phyloP scores from a whole-genome alignment of 2,113 vertebrate species.

The Zosterops japonicus region DNA sequence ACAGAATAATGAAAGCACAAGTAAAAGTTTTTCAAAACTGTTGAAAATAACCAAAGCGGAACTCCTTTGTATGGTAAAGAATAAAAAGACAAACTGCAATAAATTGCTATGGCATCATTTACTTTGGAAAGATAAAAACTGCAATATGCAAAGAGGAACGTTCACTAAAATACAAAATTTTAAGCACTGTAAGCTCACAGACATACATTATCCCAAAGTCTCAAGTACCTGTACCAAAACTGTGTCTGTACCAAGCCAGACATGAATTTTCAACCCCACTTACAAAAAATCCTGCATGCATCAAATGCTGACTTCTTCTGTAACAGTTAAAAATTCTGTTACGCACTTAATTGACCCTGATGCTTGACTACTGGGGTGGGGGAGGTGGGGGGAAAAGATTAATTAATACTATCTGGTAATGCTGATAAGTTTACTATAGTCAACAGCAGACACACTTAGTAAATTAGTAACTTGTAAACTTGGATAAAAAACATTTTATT shows the following conservation, averaged over 20 bases:
- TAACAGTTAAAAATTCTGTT: not conserved
- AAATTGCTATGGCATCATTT: not conserved
- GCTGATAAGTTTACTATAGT: not conserved
- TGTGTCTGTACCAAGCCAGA: not conserved
- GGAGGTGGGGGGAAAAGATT: not conserved
- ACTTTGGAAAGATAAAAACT: not conserved
- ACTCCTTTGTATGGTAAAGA: conserved; percentile 20
- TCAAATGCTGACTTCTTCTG: not conserved
- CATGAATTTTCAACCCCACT: not conserved
- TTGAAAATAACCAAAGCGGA: conserved; percentile 26
- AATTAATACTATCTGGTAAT: not conserved
- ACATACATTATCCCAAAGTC: not conserved
- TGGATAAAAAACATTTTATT: not conserved
- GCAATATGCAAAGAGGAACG: not conserved
- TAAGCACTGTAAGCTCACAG: not conserved
- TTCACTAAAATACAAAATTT: not conserved
- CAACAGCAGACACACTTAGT: not conserved
- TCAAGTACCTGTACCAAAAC: not conserved
- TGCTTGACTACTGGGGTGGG: not conserved
- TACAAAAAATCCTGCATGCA: not conserved
- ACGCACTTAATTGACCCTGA: not conserved
- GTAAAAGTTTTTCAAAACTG: conserved; percentile 10
- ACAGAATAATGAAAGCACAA: conserved; percentile 54
- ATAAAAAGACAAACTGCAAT: not conserved
- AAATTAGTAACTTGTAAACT: not conserved